Percentiles rank a stretch among this genome's conserved stretches.
phyloP scores from a whole-genome alignment of 2,888 invertebrate species.

The Ectemnius lituratus region DNA sequence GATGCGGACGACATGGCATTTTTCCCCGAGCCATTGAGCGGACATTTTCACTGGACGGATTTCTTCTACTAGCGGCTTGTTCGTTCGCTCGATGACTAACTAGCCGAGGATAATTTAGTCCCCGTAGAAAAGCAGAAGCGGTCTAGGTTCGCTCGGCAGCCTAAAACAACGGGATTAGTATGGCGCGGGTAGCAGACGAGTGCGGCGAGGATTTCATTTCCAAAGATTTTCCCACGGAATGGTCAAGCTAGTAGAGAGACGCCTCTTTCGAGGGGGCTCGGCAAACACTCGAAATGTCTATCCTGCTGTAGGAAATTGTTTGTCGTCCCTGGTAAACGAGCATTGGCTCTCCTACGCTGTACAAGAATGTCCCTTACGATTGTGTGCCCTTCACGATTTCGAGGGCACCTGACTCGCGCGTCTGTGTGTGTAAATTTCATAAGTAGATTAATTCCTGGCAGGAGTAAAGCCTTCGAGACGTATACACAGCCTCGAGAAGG shows the following conservation, averaged over 20 bases:
- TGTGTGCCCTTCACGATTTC: neutral
- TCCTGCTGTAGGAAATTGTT: constrained; percentile 70
- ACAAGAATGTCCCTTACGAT: constrained; percentile 13
- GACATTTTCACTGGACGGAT: constrained; percentile 49
- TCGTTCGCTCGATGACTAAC: constrained; percentile 28
- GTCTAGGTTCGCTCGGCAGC: constrained; percentile 8
- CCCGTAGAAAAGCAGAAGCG: constrained; percentile 29
- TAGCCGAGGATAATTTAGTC: constrained; percentile 40
- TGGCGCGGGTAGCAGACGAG: constrained; percentile 16
- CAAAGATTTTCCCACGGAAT: constrained; percentile 63
- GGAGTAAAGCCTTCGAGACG: no score
- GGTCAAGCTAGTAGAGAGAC: constrained; percentile 32
- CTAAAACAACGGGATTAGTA: constrained; percentile 67
- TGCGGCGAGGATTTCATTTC: constrained; percentile 68
- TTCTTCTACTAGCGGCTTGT: neutral
- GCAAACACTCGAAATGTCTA: constrained; percentile 73
- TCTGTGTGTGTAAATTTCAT: no score
- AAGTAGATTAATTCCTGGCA: no score
- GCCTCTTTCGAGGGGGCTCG: constrained; percentile 46
- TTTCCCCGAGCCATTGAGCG: constrained; percentile 29
- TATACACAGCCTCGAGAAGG: no score
- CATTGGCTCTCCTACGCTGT: constrained; percentile 9
- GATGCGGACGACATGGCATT: constrained; percentile 41
- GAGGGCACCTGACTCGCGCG: neutral
- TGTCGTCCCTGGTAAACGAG: constrained; percentile 59